These are phyloP conservation scores for Tricholaema leucomelas DNA, from an alignment of 2,113 vertebrate genomes.

Conservation along the genomic window DNA sequence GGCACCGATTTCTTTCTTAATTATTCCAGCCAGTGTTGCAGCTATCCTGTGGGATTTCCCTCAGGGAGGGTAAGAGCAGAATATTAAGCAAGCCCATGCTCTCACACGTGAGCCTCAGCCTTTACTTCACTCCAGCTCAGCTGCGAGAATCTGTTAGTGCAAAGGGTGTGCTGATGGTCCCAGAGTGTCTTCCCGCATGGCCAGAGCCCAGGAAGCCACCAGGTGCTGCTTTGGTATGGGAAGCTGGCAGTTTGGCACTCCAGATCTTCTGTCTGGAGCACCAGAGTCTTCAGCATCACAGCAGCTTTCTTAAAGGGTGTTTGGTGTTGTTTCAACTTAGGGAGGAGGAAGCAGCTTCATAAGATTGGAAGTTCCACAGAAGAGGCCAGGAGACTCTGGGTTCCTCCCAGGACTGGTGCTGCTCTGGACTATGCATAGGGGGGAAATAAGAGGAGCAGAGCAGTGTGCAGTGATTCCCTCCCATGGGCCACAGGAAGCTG, in stretches of 20 bases:
- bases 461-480: not conserved
- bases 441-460: not conserved
- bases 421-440: not conserved
- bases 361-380: not conserved
- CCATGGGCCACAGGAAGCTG: not conserved
- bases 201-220: fast-evolving
- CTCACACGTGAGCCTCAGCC: fast-evolving
- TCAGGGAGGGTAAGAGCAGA: not conserved
- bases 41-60: not conserved
- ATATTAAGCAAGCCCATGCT: not conserved
- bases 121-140: not conserved
- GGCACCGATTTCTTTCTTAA: not conserved
- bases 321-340: not conserved
- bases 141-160: fast-evolving
- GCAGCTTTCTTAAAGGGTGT: not conserved
- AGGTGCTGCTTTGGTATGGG: not conserved
- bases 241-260: not conserved
- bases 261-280: not conserved
- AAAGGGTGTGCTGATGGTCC: not conserved
- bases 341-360: not conserved
- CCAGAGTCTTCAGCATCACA: not conserved
- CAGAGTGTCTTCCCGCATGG: not conserved
- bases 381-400: not conserved
- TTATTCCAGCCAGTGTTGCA: not conserved
- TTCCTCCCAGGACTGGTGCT: not conserved